phyloP scores from a whole-genome alignment of 2,888 invertebrate genomes.

The Caenorhabditis sp. region DNA sequence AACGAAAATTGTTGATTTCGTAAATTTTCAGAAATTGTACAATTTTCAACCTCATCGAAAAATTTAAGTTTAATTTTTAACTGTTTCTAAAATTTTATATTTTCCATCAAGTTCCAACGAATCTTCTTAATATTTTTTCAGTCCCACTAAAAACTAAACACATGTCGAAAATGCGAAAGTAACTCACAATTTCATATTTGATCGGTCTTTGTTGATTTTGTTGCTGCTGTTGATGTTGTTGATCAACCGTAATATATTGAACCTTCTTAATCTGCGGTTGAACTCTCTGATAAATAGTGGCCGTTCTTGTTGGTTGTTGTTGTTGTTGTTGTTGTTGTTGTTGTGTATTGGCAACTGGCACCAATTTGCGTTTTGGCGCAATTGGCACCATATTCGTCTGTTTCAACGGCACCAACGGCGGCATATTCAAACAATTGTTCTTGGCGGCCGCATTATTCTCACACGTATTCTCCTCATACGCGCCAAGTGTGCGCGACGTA shows the following conservation, averaged over 20 bases:
- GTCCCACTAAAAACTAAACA: no score
- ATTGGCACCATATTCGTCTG: slow-evolving; percentile 3
- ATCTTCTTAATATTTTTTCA: background rate
- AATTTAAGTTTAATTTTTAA: no score
- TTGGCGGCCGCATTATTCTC: slow-evolving; percentile 11
- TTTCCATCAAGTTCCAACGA: no score
- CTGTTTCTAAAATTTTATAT: no score
- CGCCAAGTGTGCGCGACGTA: slow-evolving; percentile 34
- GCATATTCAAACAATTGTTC: slow-evolving; percentile 31
- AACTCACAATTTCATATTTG: slow-evolving; percentile 40
- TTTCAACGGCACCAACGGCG: slow-evolving; percentile 36
- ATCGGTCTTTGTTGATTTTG: slow-evolving; percentile 10
- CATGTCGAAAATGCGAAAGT: background rate
- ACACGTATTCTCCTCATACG: slow-evolving; percentile 24
- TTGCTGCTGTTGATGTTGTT: background rate
- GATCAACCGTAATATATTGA: slow-evolving; percentile 26
- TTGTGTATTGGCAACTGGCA: background rate
- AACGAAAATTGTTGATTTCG: no score
- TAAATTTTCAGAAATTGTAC: no score
- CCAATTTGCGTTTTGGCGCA: slow-evolving; percentile 25
- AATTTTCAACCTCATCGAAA: no score
- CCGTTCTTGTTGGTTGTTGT: background rate
- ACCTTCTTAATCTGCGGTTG: slow-evolving; percentile 20
- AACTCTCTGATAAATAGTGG: slow-evolving; percentile 15
- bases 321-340: background rate